These are phyloP conservation scores for Dermatemys mawii DNA, from an alignment of 2,113 vertebrate species.

Conservation along the genomic window DNA sequence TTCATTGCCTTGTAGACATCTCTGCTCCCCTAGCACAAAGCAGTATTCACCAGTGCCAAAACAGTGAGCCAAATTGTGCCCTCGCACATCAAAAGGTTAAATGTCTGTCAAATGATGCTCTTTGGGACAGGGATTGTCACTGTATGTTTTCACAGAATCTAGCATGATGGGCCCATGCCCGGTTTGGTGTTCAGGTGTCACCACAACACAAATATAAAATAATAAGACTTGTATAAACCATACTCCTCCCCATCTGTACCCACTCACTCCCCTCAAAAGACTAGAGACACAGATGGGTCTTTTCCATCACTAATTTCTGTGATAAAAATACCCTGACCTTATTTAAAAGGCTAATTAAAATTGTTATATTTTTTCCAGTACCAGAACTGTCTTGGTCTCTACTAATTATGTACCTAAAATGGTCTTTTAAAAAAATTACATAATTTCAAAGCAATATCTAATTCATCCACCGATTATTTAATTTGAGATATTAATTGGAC, in stretches of 20 bases:
- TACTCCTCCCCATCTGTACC: background rate
- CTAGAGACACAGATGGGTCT: background rate
- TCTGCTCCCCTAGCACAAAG: background rate
- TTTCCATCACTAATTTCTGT: background rate
- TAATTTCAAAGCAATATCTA: background rate
- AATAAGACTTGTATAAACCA: background rate
- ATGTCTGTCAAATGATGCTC: background rate
- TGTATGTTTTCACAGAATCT: background rate
- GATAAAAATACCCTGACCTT: background rate
- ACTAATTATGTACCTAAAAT: background rate
- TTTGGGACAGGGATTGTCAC: background rate
- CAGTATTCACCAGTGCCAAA: background rate
- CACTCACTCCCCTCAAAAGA: background rate
- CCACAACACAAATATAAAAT: background rate
- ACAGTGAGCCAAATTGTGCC: background rate
- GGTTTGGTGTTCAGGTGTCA: background rate
- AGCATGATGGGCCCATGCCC: background rate
- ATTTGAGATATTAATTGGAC: background rate
- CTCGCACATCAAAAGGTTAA: background rate
- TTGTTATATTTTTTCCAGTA: background rate
- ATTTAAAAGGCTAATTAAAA: background rate
- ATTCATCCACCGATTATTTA: background rate
- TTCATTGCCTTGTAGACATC: background rate
- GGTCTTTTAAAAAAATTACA: background rate
- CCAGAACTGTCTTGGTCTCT: accelerated